Evolutionary conservation across 2,797 vertebrate genomes (phyloP).

Genomic region (Rhabdomys pumilio): DNA sequence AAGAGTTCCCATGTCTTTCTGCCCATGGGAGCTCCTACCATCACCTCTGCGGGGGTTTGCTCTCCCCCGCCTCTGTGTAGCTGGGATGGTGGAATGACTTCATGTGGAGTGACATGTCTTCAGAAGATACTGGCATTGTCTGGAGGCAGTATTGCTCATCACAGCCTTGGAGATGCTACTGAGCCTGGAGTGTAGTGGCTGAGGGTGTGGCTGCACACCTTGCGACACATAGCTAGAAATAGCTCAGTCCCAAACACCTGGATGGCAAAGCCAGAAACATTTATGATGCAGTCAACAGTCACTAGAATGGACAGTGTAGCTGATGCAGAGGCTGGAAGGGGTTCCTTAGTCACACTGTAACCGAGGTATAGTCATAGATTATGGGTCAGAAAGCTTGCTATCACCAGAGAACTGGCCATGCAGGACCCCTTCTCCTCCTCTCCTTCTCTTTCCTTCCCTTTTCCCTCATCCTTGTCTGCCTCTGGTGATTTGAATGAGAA

Average conservation of each 20-base stretch:
- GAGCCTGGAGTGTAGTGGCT: neutral
- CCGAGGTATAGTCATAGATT: accelerated
- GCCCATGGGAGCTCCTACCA: neutral
- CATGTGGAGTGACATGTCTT: neutral
- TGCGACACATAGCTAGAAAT: neutral
- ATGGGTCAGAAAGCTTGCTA: neutral
- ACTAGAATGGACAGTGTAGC: neutral
- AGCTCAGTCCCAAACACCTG: neutral
- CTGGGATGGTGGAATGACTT: neutral
- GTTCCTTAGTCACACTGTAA: neutral
- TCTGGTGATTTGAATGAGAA: neutral
- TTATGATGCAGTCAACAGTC: neutral
- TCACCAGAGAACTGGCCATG: neutral
- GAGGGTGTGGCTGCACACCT: neutral
- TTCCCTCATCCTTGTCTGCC: neutral
- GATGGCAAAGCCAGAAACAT: neutral
- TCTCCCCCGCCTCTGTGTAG: neutral
- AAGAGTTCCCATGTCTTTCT: neutral
- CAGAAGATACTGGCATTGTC: neutral
- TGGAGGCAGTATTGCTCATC: neutral
- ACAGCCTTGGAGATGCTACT: neutral
- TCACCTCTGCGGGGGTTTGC: neutral
- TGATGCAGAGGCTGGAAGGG: neutral
- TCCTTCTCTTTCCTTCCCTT: too few relatives aligned
- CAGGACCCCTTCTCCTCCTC: too few relatives aligned